Conservation (phyloP, 2,113 vertebrate species). For the Leptodactylus fuscus region DNA sequence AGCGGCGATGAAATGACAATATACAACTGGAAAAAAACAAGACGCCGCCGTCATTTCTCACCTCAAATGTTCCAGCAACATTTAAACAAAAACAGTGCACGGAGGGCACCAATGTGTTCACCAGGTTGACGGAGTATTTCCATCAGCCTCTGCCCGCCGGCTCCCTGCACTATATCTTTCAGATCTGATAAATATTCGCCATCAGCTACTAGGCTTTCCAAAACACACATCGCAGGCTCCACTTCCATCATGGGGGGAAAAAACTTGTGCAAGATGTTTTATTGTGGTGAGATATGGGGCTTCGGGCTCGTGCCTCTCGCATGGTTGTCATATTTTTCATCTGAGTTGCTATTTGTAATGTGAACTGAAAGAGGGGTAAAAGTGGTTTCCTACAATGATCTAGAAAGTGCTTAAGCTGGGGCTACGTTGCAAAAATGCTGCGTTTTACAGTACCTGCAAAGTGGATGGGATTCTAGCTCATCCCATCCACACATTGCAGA, state of each 20-base stretch:
- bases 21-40: conserved; percentile 48
- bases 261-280: conserved; percentile 28
- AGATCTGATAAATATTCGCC: conserved; percentile 54
- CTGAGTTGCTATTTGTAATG: background rate
- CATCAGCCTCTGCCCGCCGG: conserved; percentile 8
- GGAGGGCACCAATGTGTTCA: conserved; percentile 22
- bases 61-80: conserved; percentile 47
- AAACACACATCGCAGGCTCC: conserved; percentile 18
- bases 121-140: conserved; percentile 46
- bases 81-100: conserved; percentile 45
- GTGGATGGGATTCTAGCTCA: too few relatives aligned
- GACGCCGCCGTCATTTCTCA: conserved; percentile 35
- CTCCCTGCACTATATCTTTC: conserved; percentile 45
- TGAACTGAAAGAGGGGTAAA: background rate
- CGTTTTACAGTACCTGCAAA: too few relatives aligned
- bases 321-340: background rate
- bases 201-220: conserved; percentile 43
- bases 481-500: too few relatives aligned
- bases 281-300: conserved; percentile 24
- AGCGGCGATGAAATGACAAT: conserved; percentile 36
- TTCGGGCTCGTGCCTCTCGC: background rate
- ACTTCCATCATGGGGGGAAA: conserved; percentile 5
- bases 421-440: too few relatives aligned
- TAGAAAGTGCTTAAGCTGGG: too few relatives aligned
- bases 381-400: background rate